Conservation (phyloP, 2,888 invertebrate genomes). For the Rhimphoctona megacephalus region DNA sequence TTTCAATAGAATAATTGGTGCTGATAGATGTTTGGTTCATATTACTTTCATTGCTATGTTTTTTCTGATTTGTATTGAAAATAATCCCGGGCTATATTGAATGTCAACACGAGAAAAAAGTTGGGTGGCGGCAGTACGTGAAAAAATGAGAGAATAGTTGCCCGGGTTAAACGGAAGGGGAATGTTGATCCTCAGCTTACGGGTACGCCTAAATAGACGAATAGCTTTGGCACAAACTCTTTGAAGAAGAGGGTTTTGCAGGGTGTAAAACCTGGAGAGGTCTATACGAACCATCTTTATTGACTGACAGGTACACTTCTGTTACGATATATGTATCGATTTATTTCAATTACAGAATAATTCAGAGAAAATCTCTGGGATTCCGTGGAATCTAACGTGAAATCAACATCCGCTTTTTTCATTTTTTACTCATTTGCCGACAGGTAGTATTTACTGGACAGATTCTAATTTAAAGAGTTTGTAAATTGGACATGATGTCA, state of each 20-base stretch:
- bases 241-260: slow-evolving; percentile 24
- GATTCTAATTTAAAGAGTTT: not conserved
- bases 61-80: not conserved
- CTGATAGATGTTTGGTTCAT: too few species aligned
- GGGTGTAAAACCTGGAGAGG: slow-evolving; percentile 64
- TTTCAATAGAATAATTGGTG: not conserved
- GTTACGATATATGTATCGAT: slow-evolving; percentile 78
- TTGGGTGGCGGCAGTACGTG: not conserved
- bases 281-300: slow-evolving; percentile 41
- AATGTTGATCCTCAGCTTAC: slow-evolving; percentile 62
- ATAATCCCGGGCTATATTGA: not conserved
- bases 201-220: slow-evolving; percentile 64
- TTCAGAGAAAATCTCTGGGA: slow-evolving; percentile 73
- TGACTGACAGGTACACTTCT: slow-evolving; percentile 57
- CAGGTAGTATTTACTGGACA: not conserved
- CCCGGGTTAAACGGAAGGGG: not conserved
- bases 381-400: slow-evolving; percentile 3
- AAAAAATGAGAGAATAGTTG: slow-evolving; percentile 2
- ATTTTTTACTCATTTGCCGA: not conserved
- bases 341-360: slow-evolving; percentile 81
- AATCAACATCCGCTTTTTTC: not conserved
- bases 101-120: not conserved
- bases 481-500: too few species aligned
- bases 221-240: slow-evolving; percentile 56
- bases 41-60: too few species aligned